A percentile compares a stretch with the other conserved stretches of the same genome.
Evolutionary conservation across 2,797 vertebrate genomes (phyloP).

Genomic region (Cephalopachus bancanus): DNA sequence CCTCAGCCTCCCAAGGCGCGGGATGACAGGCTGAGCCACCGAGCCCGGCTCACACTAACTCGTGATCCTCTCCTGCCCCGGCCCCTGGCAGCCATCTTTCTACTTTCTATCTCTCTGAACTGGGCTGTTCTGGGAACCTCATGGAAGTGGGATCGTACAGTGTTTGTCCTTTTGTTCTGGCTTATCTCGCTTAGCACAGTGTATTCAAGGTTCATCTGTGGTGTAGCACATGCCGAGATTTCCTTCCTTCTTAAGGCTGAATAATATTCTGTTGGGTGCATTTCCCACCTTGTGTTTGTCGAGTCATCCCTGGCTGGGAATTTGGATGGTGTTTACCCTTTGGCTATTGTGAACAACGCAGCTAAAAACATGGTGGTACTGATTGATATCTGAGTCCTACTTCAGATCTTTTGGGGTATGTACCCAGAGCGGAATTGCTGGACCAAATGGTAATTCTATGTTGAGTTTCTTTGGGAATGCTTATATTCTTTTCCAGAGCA

Average conservation of each 20-base stretch:
- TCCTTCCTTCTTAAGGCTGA: background rate
- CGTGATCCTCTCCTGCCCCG: too few species aligned
- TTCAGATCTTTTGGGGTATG: background rate
- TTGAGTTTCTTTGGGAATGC: background rate
- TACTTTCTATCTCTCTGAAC: background rate
- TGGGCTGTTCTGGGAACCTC: background rate
- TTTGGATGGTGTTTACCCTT: background rate
- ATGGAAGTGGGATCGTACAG: fast-evolving
- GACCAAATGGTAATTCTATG: fast-evolving
- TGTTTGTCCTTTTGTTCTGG: background rate
- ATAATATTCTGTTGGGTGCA: fast-evolving
- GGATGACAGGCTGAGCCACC: too few species aligned
- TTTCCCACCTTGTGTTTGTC: fast-evolving
- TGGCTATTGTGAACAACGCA: fast-evolving
- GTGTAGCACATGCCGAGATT: fast-evolving
- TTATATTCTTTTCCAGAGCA: fast-evolving
- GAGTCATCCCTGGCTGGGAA: fast-evolving
- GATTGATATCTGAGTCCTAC: fast-evolving
- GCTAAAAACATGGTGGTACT: fast-evolving
- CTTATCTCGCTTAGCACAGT: fast-evolving
- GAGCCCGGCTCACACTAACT: too few species aligned
- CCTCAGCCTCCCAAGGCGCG: background rate
- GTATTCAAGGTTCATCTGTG: fast-evolving
- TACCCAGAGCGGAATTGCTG: background rate
- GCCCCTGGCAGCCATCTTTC: fast-evolving